Percentiles rank a stretch among this genome's conserved stretches.
Evolutionary conservation across 2,888 invertebrate species (phyloP).

Genomic region (Pantelozetes paolii): DNA sequence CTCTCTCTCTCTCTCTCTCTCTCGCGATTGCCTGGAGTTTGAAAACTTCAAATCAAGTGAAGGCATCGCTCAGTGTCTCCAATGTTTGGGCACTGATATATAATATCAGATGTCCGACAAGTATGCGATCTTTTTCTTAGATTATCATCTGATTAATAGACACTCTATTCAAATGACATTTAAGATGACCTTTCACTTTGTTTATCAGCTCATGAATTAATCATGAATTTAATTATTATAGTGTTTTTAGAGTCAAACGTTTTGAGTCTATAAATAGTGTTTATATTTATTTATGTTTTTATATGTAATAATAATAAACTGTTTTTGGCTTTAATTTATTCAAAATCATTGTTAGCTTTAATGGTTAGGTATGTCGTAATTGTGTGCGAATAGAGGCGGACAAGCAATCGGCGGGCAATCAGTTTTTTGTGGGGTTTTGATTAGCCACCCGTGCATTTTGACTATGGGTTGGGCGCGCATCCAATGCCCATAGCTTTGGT

Average conservation of each 20-base stretch:
- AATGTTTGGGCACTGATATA: conserved; percentile 2
- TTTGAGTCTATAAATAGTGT: neutral
- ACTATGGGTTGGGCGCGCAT: neutral
- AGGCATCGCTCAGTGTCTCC: conserved; percentile 6
- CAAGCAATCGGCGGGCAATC: neutral
- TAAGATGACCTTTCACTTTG: neutral
- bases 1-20: no score
- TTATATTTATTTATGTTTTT: neutral
- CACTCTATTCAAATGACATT: neutral
- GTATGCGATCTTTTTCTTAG: neutral
- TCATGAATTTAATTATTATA: neutral
- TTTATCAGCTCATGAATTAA: neutral
- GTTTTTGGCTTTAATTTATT: neutral
- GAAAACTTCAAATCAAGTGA: neutral
- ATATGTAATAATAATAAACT: neutral
- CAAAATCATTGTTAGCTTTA: neutral
- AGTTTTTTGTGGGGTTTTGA: neutral
- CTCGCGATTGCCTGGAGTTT: neutral
- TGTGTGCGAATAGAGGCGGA: neutral
- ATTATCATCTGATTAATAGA: neutral
- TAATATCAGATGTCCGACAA: conserved; percentile 13
- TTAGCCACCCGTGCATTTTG: conserved; percentile 9
- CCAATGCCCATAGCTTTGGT: conserved; percentile 1
- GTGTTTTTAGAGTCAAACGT: neutral
- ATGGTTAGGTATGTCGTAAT: neutral